These are phyloP conservation scores for Cyanistes caeruleus DNA, from an alignment of 2,113 vertebrate species.

Conservation along the genomic window DNA sequence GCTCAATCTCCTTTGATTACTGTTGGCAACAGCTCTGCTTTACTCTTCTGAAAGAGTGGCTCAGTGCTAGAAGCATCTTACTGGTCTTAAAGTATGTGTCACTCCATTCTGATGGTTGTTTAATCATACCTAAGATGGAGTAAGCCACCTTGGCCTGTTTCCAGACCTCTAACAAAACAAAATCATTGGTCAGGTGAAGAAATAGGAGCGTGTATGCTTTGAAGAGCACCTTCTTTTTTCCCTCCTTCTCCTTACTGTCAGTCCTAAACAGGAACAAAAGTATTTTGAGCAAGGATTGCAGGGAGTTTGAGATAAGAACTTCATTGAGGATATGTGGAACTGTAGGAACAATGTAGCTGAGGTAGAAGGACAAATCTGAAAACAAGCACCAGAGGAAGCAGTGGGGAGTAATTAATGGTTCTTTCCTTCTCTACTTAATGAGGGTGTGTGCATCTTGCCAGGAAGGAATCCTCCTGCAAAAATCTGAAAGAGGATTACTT, in stretches of 20 bases:
- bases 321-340: neutral
- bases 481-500: neutral
- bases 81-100: neutral
- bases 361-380: neutral
- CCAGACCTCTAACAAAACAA: neutral
- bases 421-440: neutral
- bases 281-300: neutral
- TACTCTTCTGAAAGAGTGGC: neutral
- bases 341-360: neutral
- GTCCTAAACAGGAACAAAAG: neutral
- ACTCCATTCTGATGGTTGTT: neutral
- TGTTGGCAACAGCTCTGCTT: neutral
- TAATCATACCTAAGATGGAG: neutral
- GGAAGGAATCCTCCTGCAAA: neutral
- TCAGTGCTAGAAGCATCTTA: neutral
- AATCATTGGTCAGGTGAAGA: neutral
- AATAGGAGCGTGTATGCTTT: neutral
- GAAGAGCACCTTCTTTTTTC: neutral
- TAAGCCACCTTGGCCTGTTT: neutral
- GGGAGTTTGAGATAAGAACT: neutral
- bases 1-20: neutral
- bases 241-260: neutral
- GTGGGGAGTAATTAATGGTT: neutral
- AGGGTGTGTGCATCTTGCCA: neutral
- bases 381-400: neutral